These are phyloP conservation scores for Bolinopsis microptera DNA, from an alignment of 37 sponge, comb jelly and placozoan genomes.

Conservation along the genomic window DNA sequence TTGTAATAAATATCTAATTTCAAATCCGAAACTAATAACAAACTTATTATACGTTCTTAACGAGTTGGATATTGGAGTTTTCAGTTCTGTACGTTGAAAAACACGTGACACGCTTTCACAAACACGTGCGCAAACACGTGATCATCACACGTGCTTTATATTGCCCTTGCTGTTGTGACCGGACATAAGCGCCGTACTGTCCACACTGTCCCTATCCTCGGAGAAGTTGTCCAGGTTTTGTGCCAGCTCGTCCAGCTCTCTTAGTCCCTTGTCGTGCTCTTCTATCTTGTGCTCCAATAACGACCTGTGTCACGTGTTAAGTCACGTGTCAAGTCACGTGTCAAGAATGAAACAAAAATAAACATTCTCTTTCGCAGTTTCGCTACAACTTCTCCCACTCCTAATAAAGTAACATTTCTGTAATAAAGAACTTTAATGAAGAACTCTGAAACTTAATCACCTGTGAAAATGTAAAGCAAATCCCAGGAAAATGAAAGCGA, in stretches of 20 bases:
- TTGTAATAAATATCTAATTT: too few relatives aligned
- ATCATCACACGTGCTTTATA: background rate
- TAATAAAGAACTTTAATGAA: too few relatives aligned
- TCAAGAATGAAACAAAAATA: background rate
- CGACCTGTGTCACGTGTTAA: conserved; percentile 22
- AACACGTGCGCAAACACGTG: too few relatives aligned
- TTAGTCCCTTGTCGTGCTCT: conserved; percentile 63
- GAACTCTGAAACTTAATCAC: too few relatives aligned
- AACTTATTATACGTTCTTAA: too few relatives aligned
- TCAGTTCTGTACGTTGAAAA: too few relatives aligned
- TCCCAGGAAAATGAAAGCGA: conserved; percentile 62
- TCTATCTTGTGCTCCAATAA: conserved; percentile 47
- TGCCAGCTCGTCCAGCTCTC: conserved; percentile 41
- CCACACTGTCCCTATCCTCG: conserved; percentile 23
- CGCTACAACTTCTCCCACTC: too few relatives aligned
- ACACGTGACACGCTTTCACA: too few relatives aligned
- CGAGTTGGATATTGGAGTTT: too few relatives aligned
- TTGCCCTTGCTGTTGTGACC: background rate
- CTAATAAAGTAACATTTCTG: too few relatives aligned
- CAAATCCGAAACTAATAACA: too few relatives aligned
- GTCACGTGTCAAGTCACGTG: too few relatives aligned
- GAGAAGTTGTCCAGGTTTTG: conserved; percentile 46
- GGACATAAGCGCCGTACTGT: conserved; percentile 7
- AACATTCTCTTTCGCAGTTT: background rate
- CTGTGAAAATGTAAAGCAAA: conserved; percentile 64